These are phyloP conservation scores for Drosophila lacertosa DNA, from an alignment of 1,140 invertebrate species.

Conservation along the genomic window DNA sequence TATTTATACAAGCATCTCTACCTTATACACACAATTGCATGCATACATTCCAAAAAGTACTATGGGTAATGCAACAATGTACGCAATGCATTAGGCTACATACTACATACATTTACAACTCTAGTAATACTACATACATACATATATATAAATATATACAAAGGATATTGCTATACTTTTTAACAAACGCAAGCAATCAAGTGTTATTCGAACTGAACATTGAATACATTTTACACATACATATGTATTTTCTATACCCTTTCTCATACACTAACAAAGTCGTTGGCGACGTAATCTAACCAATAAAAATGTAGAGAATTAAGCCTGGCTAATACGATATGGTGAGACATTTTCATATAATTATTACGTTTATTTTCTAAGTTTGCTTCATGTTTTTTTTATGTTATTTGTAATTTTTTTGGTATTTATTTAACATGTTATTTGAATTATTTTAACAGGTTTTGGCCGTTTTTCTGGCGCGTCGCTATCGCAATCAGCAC, in stretches of 20 bases:
- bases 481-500: constrained; percentile 90
- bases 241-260: constrained; percentile 8
- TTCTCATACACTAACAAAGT: constrained; percentile 12
- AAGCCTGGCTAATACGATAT: constrained; percentile 21
- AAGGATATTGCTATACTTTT: constrained; percentile 52
- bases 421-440: neutral
- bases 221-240: constrained; percentile 3
- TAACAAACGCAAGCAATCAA: constrained; percentile 64
- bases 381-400: constrained; percentile 5
- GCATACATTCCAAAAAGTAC: neutral
- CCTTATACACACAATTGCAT: constrained; percentile 33
- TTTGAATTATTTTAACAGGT: constrained; percentile 85
- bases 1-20: constrained; percentile 69
- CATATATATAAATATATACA: constrained; percentile 40
- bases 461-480: constrained; percentile 90
- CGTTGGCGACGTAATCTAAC: constrained; percentile 16
- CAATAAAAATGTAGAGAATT: constrained; percentile 21
- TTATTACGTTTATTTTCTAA: constrained; percentile 1
- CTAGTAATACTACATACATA: constrained; percentile 37
- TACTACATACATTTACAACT: constrained; percentile 50
- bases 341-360: constrained; percentile 29
- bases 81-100: constrained; percentile 68
- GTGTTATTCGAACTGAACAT: constrained; percentile 51
- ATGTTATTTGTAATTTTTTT: neutral
- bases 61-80: constrained; percentile 27